A percentile compares a stretch with the other conserved stretches of the same genome.
Conservation (phyloP, 2,888 invertebrate species). For the Nephrotoma guestfalica region DNA sequence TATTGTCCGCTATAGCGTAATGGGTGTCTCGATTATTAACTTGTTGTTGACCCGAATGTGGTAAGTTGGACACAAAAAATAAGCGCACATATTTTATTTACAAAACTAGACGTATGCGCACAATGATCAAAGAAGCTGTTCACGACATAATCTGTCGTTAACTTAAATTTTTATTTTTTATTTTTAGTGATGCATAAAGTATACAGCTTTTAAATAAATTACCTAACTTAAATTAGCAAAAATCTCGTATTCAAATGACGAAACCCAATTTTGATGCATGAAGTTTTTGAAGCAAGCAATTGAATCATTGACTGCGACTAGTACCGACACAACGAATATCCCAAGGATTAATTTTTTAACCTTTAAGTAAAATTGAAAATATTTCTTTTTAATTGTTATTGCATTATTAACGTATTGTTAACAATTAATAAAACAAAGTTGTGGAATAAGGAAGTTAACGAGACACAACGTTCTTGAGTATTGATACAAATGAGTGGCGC, state of each 20-base stretch:
- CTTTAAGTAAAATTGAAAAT: not conserved
- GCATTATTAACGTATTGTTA: not conserved
- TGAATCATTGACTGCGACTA: not conserved
- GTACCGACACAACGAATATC: not conserved
- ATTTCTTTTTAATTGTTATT: not conserved
- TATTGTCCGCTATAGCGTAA: not conserved
- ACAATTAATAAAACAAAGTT: not conserved
- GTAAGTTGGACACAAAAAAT: too few species aligned
- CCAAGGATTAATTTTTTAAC: not conserved
- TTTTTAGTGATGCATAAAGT: not conserved
- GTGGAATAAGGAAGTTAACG: not conserved
- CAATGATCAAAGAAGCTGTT: not conserved
- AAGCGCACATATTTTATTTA: too few species aligned
- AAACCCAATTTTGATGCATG: not conserved
- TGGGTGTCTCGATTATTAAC: too few species aligned
- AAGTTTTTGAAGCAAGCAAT: not conserved
- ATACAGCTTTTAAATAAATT: not conserved
- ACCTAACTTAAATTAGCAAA: not conserved
- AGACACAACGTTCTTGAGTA: not conserved
- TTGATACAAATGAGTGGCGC: not conserved
- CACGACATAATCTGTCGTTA: not conserved
- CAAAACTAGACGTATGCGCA: not conserved
- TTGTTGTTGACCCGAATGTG: too few species aligned
- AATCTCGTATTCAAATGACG: not conserved
- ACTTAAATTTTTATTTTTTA: not conserved